These are phyloP conservation scores for Sminthurinus signatus DNA, from an alignment of 1,140 invertebrate species.

Conservation along the genomic window DNA sequence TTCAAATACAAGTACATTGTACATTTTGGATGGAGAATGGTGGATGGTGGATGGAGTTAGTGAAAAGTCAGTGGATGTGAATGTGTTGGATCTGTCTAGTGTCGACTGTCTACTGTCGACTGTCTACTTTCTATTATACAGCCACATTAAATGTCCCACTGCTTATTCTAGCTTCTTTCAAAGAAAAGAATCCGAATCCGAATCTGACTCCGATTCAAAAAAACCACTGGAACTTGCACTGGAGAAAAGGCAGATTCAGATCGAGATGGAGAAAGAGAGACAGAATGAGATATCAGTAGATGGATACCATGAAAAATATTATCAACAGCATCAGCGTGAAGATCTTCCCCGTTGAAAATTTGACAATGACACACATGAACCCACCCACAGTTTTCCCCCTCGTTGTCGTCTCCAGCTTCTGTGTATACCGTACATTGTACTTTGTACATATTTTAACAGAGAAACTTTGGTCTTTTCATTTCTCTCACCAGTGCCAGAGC, in stretches of 20 bases:
- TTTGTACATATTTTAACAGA: no score
- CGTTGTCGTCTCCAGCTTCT: neutral
- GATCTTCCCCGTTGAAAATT: slow-evolving; percentile 18
- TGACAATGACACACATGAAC: slow-evolving; percentile 16
- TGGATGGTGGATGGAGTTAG: neutral
- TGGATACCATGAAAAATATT: slow-evolving; percentile 1
- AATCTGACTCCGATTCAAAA: neutral
- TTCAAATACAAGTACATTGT: neutral
- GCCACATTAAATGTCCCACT: neutral
- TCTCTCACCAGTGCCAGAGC: no score
- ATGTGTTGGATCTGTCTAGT: slow-evolving; percentile 9
- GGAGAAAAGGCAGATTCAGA: neutral
- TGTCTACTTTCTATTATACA: no score
- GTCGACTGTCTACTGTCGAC: no score
- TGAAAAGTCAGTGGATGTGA: neutral
- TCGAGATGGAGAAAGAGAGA: neutral
- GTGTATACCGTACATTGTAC: neutral
- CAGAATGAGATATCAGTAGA: neutral
- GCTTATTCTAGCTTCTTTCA: neutral
- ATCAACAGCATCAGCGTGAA: slow-evolving; percentile 16
- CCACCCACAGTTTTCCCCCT: neutral
- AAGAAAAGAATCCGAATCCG: neutral
- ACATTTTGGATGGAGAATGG: neutral
- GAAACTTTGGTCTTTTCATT: no score
- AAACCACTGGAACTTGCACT: slow-evolving; percentile 9